Conservation (phyloP, 2,888 invertebrate species). For the Thymelicus lineola region DNA sequence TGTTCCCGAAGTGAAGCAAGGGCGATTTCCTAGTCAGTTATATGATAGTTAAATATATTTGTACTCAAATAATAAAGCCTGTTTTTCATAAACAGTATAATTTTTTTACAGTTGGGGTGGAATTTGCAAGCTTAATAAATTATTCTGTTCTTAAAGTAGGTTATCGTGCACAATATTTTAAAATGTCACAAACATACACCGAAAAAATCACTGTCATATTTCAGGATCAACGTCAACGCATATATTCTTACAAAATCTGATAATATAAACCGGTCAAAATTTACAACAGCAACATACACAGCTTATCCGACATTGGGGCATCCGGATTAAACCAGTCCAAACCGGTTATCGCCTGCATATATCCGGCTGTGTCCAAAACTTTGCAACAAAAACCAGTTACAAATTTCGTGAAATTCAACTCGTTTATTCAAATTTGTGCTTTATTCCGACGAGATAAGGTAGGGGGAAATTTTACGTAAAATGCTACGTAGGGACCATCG, state of each 20-base stretch:
- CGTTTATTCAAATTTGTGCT: slow-evolving; percentile 10
- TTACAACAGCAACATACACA: slow-evolving; percentile 41
- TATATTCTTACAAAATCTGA: slow-evolving; percentile 17
- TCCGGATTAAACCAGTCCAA: slow-evolving; percentile 54
- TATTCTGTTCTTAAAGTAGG: too few relatives aligned
- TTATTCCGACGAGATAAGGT: slow-evolving; percentile 3
- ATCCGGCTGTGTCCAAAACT: slow-evolving; percentile 46
- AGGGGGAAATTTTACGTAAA: background rate
- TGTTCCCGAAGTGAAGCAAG: too few relatives aligned
- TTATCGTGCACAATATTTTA: background rate
- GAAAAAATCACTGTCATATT: slow-evolving; percentile 12
- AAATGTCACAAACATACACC: background rate
- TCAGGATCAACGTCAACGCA: slow-evolving; percentile 13
- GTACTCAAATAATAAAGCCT: too few relatives aligned
- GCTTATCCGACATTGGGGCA: slow-evolving; percentile 52
- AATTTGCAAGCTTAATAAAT: too few relatives aligned
- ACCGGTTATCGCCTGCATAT: slow-evolving; percentile 51
- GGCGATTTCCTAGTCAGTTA: too few relatives aligned
- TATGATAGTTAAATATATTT: too few relatives aligned
- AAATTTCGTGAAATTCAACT: slow-evolving; percentile 6
- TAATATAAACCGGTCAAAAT: slow-evolving; percentile 37
- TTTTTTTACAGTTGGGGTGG: too few relatives aligned
- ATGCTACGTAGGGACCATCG: background rate
- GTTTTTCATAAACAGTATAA: too few relatives aligned
- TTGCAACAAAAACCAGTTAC: slow-evolving; percentile 40